phyloP scores from a whole-genome alignment of 35 echinoderm and acorn worm species.

The Patiria miniata region DNA sequence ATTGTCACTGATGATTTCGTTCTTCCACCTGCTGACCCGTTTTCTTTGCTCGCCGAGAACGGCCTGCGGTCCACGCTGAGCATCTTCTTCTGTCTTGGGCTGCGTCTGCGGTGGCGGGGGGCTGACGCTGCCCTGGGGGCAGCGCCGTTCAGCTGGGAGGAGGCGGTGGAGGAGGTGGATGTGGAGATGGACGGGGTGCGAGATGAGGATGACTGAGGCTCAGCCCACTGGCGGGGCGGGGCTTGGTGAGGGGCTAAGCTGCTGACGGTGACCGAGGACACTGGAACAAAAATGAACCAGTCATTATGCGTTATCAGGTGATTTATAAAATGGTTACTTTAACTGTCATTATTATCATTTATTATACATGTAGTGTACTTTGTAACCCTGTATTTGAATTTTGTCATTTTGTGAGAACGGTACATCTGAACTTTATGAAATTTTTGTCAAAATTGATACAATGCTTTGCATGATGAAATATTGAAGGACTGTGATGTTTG shows the following conservation, averaged over 20 bases:
- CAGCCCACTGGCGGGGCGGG: neutral
- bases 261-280: neutral
- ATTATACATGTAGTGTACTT: neutral
- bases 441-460: neutral
- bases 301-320: neutral
- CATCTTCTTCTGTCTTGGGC: conserved; percentile 29
- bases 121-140: neutral
- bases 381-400: neutral
- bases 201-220: neutral
- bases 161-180: neutral
- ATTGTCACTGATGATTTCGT: conserved; percentile 62
- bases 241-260: neutral
- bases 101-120: neutral
- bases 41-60: conserved; percentile 10
- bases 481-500: no score
- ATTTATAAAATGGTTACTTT: neutral
- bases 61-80: conserved; percentile 22
- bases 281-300: neutral
- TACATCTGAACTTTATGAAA: neutral
- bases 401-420: neutral
- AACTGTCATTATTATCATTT: neutral
- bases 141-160: neutral
- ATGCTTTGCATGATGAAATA: neutral
- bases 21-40: conserved; percentile 1
- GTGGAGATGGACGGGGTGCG: neutral